Conservation (phyloP, 2,113 vertebrate genomes). For the Notiomystis cincta region DNA sequence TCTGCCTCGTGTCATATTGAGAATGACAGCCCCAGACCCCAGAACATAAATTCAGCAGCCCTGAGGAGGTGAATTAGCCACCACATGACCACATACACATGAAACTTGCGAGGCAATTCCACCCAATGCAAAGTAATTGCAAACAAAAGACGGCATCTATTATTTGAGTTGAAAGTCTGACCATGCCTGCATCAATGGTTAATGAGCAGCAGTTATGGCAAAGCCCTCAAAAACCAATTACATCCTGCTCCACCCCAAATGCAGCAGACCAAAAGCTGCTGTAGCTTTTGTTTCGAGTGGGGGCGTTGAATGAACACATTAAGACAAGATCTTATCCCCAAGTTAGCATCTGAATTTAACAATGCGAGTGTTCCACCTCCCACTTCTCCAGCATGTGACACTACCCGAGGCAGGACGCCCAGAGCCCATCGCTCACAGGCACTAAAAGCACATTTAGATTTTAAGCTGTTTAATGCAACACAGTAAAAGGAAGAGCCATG, state of each 20-base stretch:
- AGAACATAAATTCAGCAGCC: background rate
- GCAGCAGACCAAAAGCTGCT: background rate
- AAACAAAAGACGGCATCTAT: background rate
- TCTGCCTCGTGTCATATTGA: background rate
- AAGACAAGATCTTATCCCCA: slow-evolving; percentile 5
- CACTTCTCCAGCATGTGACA: background rate
- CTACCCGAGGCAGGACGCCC: background rate
- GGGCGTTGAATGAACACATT: slow-evolving; percentile 1
- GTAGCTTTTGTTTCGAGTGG: background rate
- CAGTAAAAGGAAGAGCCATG: background rate
- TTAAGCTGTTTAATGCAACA: background rate
- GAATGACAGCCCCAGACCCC: background rate
- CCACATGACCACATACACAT: background rate
- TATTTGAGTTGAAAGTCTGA: background rate
- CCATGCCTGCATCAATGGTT: background rate
- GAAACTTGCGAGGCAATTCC: background rate
- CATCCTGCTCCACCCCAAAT: background rate
- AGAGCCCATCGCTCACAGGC: background rate
- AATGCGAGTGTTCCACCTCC: slow-evolving; percentile 25
- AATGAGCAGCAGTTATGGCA: slow-evolving; percentile 18
- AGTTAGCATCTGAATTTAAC: slow-evolving; percentile 42
- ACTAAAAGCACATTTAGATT: background rate
- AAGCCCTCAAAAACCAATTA: slow-evolving; percentile 24
- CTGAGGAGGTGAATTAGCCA: background rate
- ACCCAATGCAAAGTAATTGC: background rate